phyloP scores from a whole-genome alignment of 2,888 invertebrate species.

The Andricus curvator region DNA sequence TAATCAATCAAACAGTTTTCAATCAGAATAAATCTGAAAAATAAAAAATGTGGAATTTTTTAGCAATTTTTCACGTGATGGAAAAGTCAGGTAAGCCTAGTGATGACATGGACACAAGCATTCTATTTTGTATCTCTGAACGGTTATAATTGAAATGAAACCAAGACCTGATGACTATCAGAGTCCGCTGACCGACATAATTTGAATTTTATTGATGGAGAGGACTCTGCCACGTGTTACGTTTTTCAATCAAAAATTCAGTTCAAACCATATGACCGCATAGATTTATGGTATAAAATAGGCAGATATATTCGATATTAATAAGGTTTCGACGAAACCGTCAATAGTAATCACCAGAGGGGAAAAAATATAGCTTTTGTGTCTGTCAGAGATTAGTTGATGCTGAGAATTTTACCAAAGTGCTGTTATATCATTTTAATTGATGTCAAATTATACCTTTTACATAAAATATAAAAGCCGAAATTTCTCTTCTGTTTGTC shows the following conservation, averaged over 20 bases:
- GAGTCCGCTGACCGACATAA: not conserved
- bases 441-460: not conserved
- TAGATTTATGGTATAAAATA: constrained; percentile 3
- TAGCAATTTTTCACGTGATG: not conserved
- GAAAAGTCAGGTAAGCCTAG: not conserved
- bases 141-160: constrained; percentile 26
- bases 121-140: not conserved
- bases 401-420: not conserved
- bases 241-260: constrained; percentile 34
- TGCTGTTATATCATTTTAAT: not conserved
- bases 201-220: constrained; percentile 32
- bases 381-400: not conserved
- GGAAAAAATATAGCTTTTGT: not conserved
- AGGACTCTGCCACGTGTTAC: constrained; percentile 15
- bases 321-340: constrained; percentile 12
- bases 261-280: not conserved
- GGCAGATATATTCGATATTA: constrained; percentile 16
- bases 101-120: not conserved
- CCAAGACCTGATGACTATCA: constrained; percentile 25
- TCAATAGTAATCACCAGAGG: not conserved
- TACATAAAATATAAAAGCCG: not conserved
- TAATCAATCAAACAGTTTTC: not conserved
- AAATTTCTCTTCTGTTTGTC: not conserved
- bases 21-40: not conserved
- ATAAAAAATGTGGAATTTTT: not conserved